Evolutionary conservation across 1,140 invertebrate species (phyloP).

Genomic region (Bombyx mandarina): DNA sequence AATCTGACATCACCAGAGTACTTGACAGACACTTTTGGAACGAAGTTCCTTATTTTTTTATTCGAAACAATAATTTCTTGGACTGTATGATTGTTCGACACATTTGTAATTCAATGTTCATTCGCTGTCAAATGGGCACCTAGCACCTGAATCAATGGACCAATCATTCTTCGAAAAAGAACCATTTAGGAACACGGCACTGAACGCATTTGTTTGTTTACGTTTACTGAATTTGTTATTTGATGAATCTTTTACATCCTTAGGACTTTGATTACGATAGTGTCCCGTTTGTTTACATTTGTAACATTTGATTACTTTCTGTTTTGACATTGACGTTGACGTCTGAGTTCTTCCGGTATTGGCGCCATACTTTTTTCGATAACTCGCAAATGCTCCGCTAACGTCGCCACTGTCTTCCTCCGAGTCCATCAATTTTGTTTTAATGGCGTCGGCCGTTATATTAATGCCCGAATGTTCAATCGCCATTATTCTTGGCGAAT

Average conservation of each 20-base stretch:
- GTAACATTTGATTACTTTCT: background rate
- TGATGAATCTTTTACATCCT: background rate
- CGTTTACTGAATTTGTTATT: slow-evolving; percentile 1
- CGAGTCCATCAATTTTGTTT: slow-evolving; percentile 7
- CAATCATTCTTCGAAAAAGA: background rate
- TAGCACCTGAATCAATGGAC: slow-evolving; percentile 4
- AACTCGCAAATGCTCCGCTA: too few relatives aligned
- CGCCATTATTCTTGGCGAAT: slow-evolving; percentile 41
- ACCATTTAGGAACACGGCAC: background rate
- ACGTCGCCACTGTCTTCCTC: background rate
- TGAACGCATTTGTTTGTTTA: slow-evolving; percentile 3
- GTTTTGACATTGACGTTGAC: background rate
- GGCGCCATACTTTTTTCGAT: too few relatives aligned
- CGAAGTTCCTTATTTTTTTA: too few relatives aligned
- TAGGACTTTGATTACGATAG: background rate
- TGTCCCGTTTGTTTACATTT: background rate
- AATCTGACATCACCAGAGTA: too few relatives aligned
- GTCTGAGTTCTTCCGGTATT: too few relatives aligned
- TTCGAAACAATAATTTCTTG: too few relatives aligned
- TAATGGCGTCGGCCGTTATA: slow-evolving; percentile 24
- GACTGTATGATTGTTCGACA: too few relatives aligned
- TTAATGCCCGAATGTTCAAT: slow-evolving; percentile 10
- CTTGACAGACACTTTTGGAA: too few relatives aligned
- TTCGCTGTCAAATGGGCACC: slow-evolving; percentile 1
- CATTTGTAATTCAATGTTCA: background rate